Evolutionary conservation across 1,140 invertebrate species (phyloP), one percentile per base, ranked within the genome.

Genomic region (Elymnias hypermnestra): DNA sequence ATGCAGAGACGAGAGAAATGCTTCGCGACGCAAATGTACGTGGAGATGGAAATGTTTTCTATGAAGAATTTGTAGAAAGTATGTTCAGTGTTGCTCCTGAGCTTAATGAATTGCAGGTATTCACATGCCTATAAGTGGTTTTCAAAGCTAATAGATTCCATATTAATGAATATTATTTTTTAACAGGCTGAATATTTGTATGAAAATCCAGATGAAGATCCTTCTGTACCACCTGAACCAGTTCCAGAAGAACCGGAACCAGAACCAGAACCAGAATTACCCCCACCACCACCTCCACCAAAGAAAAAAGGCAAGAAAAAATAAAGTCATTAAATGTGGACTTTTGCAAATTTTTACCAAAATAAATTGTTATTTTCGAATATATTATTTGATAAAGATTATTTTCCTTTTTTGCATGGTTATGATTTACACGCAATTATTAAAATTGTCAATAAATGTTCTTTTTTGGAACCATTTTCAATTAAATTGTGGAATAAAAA

Each of bases 21-120:
- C 10, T 82, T 23, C 63, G 75, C n/a, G 82, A 85, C 49, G 76
- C 69, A 2, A 79, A 85, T 50, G 68, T 83, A 8, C 63, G 68
- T 13, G 82, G 82, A 0, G 75, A 78, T 52, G 82, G 82, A 10
- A 82, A 78, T 42, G 56, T 85, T 14, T 63, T 64, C 26, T 85
- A 83, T 57, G 67, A 62, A 33, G 58, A 82, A 38, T 85, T 85
- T 54, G 51, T 82, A 15, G 69, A 85, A 31, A 76, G 65, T 33
- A 19, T 85, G 41, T 83, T 83, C 52, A 74, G 51, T 28, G 26
- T 69, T 19, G 78, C 78, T 2, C 78, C 81, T 10, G 74, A 85
- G 57, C 42, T 85, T 22, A 57, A 72, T 41, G 40, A 52, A 15
- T 19, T 40, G 18, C 14, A 52, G 42, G 41, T 52, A 33, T 9